A percentile compares a stretch with the other conserved stretches of the same genome.
These are phyloP conservation scores for Paradoxurus hermaphroditus DNA, from an alignment of 2,113 vertebrate species.

Conservation along the genomic window DNA sequence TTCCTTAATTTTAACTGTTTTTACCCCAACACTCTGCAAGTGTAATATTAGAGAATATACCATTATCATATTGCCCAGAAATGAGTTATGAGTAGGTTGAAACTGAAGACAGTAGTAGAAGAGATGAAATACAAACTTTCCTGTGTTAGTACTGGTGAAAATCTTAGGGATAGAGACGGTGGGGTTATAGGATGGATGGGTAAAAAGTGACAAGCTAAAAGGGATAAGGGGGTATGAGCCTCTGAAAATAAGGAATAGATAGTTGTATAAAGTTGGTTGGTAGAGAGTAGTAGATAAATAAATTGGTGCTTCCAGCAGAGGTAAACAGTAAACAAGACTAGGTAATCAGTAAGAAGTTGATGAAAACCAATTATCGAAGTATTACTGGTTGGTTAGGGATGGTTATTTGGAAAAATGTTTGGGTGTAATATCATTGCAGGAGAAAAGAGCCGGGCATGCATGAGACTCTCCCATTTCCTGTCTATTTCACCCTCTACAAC, in stretches of 20 bases:
- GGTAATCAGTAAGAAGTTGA: neutral
- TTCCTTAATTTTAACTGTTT: neutral
- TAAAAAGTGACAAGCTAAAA: neutral
- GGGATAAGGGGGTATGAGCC: neutral
- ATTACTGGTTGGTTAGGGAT: neutral
- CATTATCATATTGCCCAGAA: neutral
- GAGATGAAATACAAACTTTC: neutral
- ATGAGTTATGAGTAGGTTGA: neutral
- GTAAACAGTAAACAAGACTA: neutral
- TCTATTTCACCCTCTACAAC: neutral
- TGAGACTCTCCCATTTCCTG: neutral
- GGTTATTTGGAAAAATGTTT: neutral
- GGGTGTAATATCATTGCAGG: neutral
- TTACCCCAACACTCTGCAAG: neutral
- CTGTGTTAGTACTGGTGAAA: neutral
- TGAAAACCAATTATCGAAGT: neutral
- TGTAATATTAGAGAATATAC: slow-evolving; percentile 6
- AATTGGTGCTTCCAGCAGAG: neutral
- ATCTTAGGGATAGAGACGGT: neutral
- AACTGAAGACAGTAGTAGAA: neutral
- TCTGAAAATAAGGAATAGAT: neutral
- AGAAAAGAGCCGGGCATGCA: neutral
- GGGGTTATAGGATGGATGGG: neutral
- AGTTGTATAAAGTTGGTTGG: neutral
- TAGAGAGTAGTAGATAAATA: neutral